Conservation (phyloP, 2,797 vertebrate species). For the Borostomias antarcticus region DNA sequence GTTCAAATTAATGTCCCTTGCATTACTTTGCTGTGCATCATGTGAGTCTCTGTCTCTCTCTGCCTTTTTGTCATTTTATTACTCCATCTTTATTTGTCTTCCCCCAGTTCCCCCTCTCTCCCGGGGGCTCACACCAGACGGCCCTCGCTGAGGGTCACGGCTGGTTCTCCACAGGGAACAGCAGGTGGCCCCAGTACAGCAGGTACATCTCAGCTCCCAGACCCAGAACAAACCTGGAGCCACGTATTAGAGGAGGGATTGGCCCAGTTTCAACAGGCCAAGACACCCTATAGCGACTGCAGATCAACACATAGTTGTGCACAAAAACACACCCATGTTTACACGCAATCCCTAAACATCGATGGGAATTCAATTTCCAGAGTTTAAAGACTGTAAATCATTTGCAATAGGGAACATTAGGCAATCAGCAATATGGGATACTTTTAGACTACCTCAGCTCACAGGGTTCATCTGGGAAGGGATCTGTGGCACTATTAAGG, state of each 20-base stretch:
- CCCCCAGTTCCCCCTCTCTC: constrained; percentile 2
- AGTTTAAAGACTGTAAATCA: not conserved
- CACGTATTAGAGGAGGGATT: constrained; percentile 14
- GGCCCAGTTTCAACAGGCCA: constrained; percentile 6
- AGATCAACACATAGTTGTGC: not conserved
- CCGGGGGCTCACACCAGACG: constrained; percentile 35
- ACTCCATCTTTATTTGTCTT: constrained; percentile 20
- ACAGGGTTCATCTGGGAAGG: constrained; percentile 40
- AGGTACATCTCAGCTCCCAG: constrained; percentile 49
- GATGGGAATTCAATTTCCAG: not conserved
- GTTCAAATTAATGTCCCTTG: constrained; percentile 33
- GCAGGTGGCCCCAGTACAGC: constrained; percentile 59
- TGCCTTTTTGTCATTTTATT: constrained; percentile 8
- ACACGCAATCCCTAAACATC: constrained; percentile 4
- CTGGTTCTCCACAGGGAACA: constrained; percentile 48
- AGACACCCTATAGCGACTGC: not conserved
- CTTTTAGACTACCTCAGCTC: constrained; percentile 27
- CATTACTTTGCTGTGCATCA: constrained; percentile 47
- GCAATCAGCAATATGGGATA: constrained; percentile 3
- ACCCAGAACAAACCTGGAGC: constrained; percentile 25
- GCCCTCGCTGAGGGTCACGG: constrained; percentile 47
- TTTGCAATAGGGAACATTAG: constrained; percentile 7
- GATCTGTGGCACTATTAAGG: constrained; percentile 37
- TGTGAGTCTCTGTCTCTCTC: constrained; percentile 39
- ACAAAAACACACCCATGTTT: constrained; percentile 5